Percentiles rank a stretch among this genome's conserved stretches.
These are phyloP conservation scores for Pseudanteris insignis DNA, from an alignment of 2,888 invertebrate species.

Conservation along the genomic window DNA sequence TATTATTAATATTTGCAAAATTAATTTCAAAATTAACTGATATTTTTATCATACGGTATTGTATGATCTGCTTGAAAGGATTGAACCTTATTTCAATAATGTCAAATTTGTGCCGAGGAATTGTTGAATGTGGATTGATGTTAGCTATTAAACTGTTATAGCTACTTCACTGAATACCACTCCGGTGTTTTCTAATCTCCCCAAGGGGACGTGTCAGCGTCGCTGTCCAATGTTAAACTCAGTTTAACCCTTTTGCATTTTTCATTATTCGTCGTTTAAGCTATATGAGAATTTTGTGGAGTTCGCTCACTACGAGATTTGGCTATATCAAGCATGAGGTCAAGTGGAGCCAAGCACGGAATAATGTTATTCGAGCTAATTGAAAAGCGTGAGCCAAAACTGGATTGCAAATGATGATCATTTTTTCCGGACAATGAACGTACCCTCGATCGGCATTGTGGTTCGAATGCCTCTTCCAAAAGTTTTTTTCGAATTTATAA, in stretches of 20 bases:
- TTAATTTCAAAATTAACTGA: too few species aligned
- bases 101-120: too few species aligned
- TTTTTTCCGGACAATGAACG: too few species aligned
- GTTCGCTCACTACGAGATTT: slow-evolving; percentile 9
- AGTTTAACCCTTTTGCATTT: slow-evolving; percentile 39
- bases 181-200: slow-evolving; percentile 35
- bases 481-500: not conserved
- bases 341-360: slow-evolving; percentile 5
- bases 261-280: slow-evolving; percentile 24
- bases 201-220: slow-evolving; percentile 32
- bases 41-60: too few species aligned
- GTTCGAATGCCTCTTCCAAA: not conserved
- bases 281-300: slow-evolving; percentile 16
- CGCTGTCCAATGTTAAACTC: slow-evolving; percentile 23
- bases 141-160: too few species aligned
- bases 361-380: slow-evolving; percentile 14
- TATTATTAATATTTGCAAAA: too few species aligned
- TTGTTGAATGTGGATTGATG: too few species aligned
- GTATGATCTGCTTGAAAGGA: too few species aligned
- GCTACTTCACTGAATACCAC: slow-evolving; percentile 6
- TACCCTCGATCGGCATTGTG: slow-evolving; percentile 6
- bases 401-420: slow-evolving; percentile 11
- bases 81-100: too few species aligned
- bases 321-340: slow-evolving; percentile 9
- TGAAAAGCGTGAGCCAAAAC: too few species aligned